A percentile compares a stretch with the other conserved stretches of the same genome.
Conservation (phyloP, 2,797 vertebrate genomes). For the Tiaroga cobitis region DNA sequence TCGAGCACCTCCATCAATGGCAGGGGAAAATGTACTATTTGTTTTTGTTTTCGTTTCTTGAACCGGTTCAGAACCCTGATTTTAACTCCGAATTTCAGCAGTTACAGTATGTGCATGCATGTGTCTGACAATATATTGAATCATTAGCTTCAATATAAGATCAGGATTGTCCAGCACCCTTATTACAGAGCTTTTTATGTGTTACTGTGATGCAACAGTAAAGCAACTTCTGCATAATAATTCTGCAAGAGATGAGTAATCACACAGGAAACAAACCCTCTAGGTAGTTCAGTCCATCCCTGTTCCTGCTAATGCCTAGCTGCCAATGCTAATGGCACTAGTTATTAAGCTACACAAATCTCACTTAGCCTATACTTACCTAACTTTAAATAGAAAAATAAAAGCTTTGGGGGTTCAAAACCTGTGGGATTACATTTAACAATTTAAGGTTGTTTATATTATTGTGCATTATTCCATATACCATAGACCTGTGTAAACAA, state of each 20-base stretch:
- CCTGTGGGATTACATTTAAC: not conserved
- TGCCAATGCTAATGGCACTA: constrained; percentile 4
- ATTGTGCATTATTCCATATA: not conserved
- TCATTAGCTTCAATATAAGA: constrained; percentile 48
- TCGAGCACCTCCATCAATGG: too few species aligned
- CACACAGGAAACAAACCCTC: constrained; percentile 21
- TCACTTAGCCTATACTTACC: too few species aligned
- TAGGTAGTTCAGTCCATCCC: not conserved
- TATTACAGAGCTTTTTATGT: constrained; percentile 38
- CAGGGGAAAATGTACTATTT: too few species aligned
- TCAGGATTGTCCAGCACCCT: constrained; percentile 42
- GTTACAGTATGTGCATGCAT: not conserved
- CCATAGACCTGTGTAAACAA: not conserved
- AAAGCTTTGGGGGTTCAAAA: not conserved
- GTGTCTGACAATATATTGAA: constrained; percentile 34
- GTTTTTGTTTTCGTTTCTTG: not conserved
- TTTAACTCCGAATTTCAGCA: not conserved
- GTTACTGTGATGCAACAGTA: constrained; percentile 57
- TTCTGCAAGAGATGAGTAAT: constrained; percentile 39
- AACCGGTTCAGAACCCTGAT: not conserved
- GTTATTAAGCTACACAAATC: not conserved
- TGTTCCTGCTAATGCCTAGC: not conserved
- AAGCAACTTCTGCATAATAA: constrained; percentile 52
- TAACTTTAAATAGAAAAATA: not conserved
- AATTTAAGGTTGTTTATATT: not conserved